Evolutionary conservation across 1,140 invertebrate genomes (phyloP), one percentile per base, ranked within the genome.

Genomic region (Drosophila insularis): DNA sequence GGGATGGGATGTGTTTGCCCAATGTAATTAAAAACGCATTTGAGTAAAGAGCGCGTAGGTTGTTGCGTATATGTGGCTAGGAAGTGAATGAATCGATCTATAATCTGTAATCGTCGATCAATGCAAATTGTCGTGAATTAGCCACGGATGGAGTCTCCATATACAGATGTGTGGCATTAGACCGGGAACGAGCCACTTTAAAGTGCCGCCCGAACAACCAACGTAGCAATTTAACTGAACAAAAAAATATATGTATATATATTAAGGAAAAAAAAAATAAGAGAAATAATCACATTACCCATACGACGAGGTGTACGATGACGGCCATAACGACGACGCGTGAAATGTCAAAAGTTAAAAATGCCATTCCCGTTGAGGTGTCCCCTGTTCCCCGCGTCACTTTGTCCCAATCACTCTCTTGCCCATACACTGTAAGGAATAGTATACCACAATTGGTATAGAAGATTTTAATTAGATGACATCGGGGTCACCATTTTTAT

Each of bases 321-420:
- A 35, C 35, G 37, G 39, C 56, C 54, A 67, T 65, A 56, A 4
- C 53, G 63, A 46, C 46, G 56, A 89, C 85, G 84, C 84, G 84
- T 89, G 84, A 89, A 89, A 89, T 89, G 84, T 89, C 84, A 89
- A 89, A 89, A 84, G 84, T 71, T 89, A 80, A 89, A 89, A 89
- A 84, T 84, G 80, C 84, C 80, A 89, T 89, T 89, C 82, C 17
- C 32, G 55, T 11, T 58, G 55, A 10, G 23, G 23, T 27, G 19
- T 31, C 53, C 53, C 53, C 43, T 21, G 0, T 8, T 21, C 43
- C 7, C 7, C 43, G 8, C 14, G 8, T 17, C 14, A 31, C 71
- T 27, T 35, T 55, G 56, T 40, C 54, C 40, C 54, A 86, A 79
- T 69, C 82, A 86, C 60, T 69, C 67, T 50, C 68, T 79, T 80